phyloP scores from a whole-genome alignment of 2,797 vertebrate genomes.

The Gallinago nigripennis region DNA sequence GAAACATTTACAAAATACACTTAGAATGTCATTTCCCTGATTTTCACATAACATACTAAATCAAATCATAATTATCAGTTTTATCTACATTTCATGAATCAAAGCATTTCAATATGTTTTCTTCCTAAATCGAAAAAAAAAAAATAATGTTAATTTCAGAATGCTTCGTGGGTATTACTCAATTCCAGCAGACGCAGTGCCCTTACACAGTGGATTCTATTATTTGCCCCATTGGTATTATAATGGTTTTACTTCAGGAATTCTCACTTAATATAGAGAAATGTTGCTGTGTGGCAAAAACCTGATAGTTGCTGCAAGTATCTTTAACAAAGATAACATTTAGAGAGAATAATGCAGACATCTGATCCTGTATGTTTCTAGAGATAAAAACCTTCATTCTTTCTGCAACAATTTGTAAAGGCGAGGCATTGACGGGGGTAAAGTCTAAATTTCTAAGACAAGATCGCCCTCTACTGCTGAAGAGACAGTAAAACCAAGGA shows the following conservation, averaged over 20 bases:
- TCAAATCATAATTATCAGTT: background rate
- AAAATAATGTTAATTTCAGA: background rate
- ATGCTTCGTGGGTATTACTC: background rate
- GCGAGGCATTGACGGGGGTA: background rate
- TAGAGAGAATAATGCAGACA: conserved; percentile 47
- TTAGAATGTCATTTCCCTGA: background rate
- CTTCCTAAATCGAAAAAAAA: background rate
- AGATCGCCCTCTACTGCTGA: conserved; percentile 50
- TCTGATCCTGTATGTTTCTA: background rate
- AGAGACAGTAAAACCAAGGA: background rate
- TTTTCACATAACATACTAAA: background rate
- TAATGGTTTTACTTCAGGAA: background rate
- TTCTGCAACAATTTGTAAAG: background rate
- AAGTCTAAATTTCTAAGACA: conserved; percentile 30
- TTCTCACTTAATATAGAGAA: conserved; percentile 4
- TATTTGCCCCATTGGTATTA: background rate
- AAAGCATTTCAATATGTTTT: background rate
- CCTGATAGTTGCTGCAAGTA: background rate
- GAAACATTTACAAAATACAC: background rate
- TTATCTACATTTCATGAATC: background rate
- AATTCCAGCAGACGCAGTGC: background rate
- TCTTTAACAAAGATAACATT: conserved; percentile 54
- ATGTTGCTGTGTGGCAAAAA: background rate
- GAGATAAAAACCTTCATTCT: conserved; percentile 35
- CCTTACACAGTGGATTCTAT: background rate